Conservation (phyloP, 2,888 invertebrate species). For the Cerceris ruficornis region DNA sequence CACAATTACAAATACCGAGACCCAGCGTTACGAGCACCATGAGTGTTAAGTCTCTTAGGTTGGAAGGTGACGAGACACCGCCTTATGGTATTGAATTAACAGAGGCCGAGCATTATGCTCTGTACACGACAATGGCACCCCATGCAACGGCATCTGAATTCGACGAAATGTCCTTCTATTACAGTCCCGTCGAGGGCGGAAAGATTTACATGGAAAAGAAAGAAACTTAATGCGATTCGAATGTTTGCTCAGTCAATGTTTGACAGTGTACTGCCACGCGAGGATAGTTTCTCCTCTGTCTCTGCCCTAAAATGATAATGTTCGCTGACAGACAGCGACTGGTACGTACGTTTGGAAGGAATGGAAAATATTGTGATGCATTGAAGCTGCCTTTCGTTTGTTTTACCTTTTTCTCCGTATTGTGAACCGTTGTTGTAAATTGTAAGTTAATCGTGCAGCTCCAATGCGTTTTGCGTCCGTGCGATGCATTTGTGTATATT, state of each 20-base stretch:
- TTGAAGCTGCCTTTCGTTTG: slow-evolving; percentile 14
- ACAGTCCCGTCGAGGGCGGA: slow-evolving; percentile 91
- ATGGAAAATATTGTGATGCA: slow-evolving; percentile 27
- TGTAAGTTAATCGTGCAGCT: slow-evolving; percentile 22
- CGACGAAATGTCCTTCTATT: slow-evolving; percentile 93
- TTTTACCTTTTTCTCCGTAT: slow-evolving; percentile 8
- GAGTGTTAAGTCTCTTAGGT: slow-evolving; percentile 64
- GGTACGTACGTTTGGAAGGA: not conserved
- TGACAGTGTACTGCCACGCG: slow-evolving; percentile 51
- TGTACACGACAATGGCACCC: slow-evolving; percentile 93
- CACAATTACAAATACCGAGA: slow-evolving; percentile 61
- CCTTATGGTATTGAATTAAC: slow-evolving; percentile 86
- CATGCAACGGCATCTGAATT: slow-evolving; percentile 94
- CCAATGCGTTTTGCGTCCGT: slow-evolving; percentile 14
- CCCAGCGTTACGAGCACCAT: slow-evolving; percentile 70
- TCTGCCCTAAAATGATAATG: not conserved
- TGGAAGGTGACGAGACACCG: slow-evolving; percentile 73
- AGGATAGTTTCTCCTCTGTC: slow-evolving; percentile 27
- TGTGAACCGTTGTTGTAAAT: slow-evolving; percentile 14
- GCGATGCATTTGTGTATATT: slow-evolving; percentile 40
- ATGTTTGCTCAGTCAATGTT: slow-evolving; percentile 13
- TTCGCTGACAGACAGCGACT: slow-evolving; percentile 23
- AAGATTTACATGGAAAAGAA: slow-evolving; percentile 84
- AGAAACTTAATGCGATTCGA: slow-evolving; percentile 62
- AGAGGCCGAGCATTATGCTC: slow-evolving; percentile 93